Percentiles rank a stretch among this genome's conserved stretches.
These are phyloP conservation scores for Premnoplex brunnescens DNA, from an alignment of 2,797 vertebrate species.

Conservation along the genomic window DNA sequence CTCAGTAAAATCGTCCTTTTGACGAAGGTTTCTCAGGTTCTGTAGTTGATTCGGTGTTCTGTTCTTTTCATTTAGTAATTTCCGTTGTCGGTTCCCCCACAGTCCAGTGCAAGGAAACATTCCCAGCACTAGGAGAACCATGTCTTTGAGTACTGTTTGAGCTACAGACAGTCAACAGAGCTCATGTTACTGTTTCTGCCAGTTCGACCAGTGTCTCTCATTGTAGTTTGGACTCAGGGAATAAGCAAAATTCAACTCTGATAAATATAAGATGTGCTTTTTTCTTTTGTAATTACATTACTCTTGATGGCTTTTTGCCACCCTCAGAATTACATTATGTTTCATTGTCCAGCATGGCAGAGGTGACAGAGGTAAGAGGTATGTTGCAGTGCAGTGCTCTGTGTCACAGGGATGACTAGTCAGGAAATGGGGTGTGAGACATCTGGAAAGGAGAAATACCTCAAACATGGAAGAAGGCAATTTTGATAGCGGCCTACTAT, in stretches of 20 bases:
- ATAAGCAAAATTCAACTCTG: neutral
- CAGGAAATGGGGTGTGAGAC: neutral
- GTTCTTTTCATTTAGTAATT: too few relatives aligned
- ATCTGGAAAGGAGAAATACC: neutral
- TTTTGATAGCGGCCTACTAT: neutral
- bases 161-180: neutral
- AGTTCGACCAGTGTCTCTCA: fast-evolving
- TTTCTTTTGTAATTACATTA: neutral
- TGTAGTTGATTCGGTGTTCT: too few relatives aligned
- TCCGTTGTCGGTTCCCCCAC: too few relatives aligned
- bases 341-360: neutral
- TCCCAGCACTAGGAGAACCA: neutral
- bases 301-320: neutral
- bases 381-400: neutral
- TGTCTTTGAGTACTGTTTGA: neutral
- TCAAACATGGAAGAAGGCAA: neutral
- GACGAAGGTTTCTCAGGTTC: too few relatives aligned
- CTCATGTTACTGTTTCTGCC: neutral
- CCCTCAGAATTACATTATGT: neutral
- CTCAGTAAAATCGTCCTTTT: too few relatives aligned
- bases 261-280: neutral
- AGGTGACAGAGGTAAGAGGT: neutral
- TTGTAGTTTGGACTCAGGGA: neutral
- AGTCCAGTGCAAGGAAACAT: neutral
- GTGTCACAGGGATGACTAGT: neutral